Percentiles rank a stretch among this genome's conserved stretches.
Conservation (phyloP, 2,113 vertebrate species). For the Setophaga coronata region DNA sequence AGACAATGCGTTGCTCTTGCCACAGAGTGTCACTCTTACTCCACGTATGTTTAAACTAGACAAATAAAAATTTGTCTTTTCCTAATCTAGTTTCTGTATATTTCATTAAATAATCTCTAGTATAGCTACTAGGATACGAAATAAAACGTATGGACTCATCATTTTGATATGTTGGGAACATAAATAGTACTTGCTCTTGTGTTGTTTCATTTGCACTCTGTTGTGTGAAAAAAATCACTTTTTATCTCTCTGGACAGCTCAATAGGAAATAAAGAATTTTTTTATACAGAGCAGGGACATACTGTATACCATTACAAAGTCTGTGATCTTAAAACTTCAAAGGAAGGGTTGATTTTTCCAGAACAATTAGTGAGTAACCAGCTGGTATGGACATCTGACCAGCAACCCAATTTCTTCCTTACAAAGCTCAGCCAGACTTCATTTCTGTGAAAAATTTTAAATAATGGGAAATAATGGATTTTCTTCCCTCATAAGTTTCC, state of each 20-base stretch:
- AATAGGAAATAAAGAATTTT: background rate
- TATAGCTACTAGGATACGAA: background rate
- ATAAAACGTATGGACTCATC: background rate
- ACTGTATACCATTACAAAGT: background rate
- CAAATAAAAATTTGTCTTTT: background rate
- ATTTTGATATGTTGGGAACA: background rate
- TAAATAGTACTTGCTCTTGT: background rate
- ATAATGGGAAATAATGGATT: background rate
- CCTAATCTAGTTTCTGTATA: background rate
- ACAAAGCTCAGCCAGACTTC: background rate
- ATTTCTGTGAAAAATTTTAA: background rate
- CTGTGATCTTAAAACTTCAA: background rate
- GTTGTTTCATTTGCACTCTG: no score
- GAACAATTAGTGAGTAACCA: background rate
- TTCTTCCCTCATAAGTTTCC: background rate
- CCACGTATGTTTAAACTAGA: background rate
- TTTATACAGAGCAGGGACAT: background rate
- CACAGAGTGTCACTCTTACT: conserved; percentile 69
- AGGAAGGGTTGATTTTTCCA: background rate
- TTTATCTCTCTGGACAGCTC: background rate
- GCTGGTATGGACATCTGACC: background rate
- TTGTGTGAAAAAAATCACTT: no score
- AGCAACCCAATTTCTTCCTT: background rate
- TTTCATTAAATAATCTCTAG: background rate
- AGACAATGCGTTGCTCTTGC: background rate